A percentile compares a stretch with the other conserved stretches of the same genome.
Evolutionary conservation across 1,140 invertebrate species (phyloP).

Genomic region (Anastatus disparis): DNA sequence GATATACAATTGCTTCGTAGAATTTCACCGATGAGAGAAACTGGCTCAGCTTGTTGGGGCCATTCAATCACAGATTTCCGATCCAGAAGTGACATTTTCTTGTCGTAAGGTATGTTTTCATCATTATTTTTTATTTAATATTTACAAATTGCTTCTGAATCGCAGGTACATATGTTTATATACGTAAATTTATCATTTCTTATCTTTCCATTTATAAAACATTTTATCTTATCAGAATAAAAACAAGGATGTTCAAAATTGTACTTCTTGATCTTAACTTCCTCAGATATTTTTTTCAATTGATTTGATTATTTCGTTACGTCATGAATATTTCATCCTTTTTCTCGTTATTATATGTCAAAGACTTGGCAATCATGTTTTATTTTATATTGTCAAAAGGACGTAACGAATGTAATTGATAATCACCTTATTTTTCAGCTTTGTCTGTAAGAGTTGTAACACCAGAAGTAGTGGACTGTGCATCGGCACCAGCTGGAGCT

Average conservation of each 20-base stretch:
- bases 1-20: not conserved
- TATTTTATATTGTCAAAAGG: not conserved
- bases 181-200: not conserved
- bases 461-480: constrained; percentile 54
- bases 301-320: not conserved
- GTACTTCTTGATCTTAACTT: not conserved
- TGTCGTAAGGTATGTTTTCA: not conserved
- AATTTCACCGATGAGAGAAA: not conserved
- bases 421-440: constrained; percentile 64
- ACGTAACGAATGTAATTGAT: not conserved
- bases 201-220: not conserved
- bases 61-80: constrained; percentile 11
- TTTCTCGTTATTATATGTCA: not conserved
- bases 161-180: not conserved
- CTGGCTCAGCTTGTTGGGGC: not conserved
- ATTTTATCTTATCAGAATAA: not conserved
- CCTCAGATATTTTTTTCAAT: not conserved
- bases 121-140: not conserved
- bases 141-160: constrained; percentile 20
- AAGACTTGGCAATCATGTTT: not conserved
- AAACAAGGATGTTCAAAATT: not conserved
- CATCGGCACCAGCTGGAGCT: constrained; percentile 35
- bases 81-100: constrained; percentile 34
- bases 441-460: constrained; percentile 57
- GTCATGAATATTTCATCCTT: not conserved